These are phyloP conservation scores for Gymnarchus niloticus DNA, from an alignment of 2,113 vertebrate species.

Conservation along the genomic window DNA sequence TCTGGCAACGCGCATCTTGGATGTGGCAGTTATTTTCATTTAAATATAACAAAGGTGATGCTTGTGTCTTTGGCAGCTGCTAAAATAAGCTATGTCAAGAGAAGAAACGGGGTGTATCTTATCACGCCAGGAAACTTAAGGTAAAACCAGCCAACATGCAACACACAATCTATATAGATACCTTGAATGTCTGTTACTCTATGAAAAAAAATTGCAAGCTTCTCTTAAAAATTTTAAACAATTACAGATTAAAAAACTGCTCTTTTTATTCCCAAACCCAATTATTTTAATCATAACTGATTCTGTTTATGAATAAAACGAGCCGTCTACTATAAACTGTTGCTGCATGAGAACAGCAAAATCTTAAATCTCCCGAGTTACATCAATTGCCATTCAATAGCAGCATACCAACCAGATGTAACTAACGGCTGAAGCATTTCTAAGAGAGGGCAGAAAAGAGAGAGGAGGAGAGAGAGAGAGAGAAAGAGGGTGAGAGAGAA, in stretches of 20 bases:
- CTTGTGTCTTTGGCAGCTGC: background rate
- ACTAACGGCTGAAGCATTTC: slow-evolving; percentile 14
- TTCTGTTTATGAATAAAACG: background rate
- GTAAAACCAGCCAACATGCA: background rate
- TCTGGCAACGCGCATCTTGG: background rate
- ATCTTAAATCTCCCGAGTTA: background rate
- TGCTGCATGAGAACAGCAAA: background rate
- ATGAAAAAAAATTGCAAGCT: background rate
- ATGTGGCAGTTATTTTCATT: slow-evolving; percentile 15
- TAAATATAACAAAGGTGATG: slow-evolving; percentile 10
- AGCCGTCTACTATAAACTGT: slow-evolving; percentile 1
- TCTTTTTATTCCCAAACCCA: too few species aligned
- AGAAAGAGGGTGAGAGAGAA: background rate
- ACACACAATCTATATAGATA: background rate
- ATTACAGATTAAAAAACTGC: too few species aligned
- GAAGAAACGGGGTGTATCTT: background rate
- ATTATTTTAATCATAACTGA: background rate
- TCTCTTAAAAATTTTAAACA: background rate
- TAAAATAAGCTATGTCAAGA: background rate
- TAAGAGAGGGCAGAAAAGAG: background rate
- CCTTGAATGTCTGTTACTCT: background rate
- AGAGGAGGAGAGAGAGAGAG: background rate
- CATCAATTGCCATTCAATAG: slow-evolving; percentile 6
- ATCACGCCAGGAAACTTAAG: background rate
- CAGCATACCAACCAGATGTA: slow-evolving; percentile 8